Evolutionary conservation across 1,140 invertebrate genomes (phyloP).

Genomic region (Trichoplusia ni): DNA sequence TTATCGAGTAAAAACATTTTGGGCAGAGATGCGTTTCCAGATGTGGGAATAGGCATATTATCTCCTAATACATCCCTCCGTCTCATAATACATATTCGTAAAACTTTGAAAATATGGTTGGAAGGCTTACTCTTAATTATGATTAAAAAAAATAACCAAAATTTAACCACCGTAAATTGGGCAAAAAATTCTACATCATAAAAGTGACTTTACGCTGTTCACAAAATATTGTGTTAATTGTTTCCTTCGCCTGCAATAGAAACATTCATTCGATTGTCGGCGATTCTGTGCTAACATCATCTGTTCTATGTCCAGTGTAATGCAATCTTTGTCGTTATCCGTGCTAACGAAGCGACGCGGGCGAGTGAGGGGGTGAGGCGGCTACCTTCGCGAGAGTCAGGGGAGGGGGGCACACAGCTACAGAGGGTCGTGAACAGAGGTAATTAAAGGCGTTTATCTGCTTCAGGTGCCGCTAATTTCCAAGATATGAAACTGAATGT

Average conservation of each 20-base stretch:
- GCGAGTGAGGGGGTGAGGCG: slow-evolving; percentile 17
- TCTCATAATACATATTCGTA: too few species aligned
- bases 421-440: slow-evolving; percentile 39
- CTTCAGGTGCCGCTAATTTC: slow-evolving; percentile 46
- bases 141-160: too few species aligned
- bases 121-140: too few species aligned
- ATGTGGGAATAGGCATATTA: slow-evolving; percentile 5
- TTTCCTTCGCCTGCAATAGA: too few species aligned
- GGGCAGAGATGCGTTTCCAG: slow-evolving; percentile 30
- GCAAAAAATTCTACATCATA: too few species aligned
- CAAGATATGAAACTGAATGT: slow-evolving; percentile 43
- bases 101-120: too few species aligned
- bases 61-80: neutral
- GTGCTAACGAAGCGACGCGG: slow-evolving; percentile 47
- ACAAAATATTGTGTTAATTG: too few species aligned
- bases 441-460: slow-evolving; percentile 67
- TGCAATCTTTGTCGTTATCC: slow-evolving; percentile 52
- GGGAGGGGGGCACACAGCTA: slow-evolving; percentile 8
- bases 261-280: neutral
- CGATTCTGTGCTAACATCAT: neutral
- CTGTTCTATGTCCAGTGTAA: slow-evolving; percentile 41
- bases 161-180: too few species aligned
- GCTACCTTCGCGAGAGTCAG: slow-evolving; percentile 15
- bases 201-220: too few species aligned
- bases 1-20: slow-evolving; percentile 41